These are phyloP conservation scores for Napeogenes inachia DNA, from an alignment of 2,888 invertebrate species.

Conservation along the genomic window DNA sequence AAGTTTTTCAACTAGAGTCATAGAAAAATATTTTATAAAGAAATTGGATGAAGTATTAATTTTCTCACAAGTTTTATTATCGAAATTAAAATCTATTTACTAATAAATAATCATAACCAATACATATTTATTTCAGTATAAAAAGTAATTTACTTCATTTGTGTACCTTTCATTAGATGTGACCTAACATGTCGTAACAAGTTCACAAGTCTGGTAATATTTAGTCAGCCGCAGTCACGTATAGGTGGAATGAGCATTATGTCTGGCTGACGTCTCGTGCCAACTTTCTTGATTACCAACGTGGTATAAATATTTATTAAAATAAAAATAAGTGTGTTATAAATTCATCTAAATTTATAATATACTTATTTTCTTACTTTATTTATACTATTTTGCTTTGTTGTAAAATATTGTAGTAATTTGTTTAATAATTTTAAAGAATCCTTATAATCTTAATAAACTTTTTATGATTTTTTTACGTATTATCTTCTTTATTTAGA, in stretches of 20 bases:
- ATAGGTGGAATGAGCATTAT: conserved; percentile 62
- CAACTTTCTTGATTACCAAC: conserved; percentile 71
- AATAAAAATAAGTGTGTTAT: conserved; percentile 31
- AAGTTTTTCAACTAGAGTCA: not conserved
- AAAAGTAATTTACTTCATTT: not conserved
- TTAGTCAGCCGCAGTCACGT: conserved; percentile 42
- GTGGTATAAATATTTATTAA: conserved; percentile 55
- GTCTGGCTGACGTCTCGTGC: conserved; percentile 55
- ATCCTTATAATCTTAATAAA: too few species aligned
- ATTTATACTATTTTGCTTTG: too few species aligned
- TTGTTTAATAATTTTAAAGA: too few species aligned
- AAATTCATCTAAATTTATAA: conserved; percentile 7
- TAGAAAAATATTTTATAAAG: not conserved
- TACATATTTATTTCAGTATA: too few species aligned
- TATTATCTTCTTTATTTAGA: too few species aligned
- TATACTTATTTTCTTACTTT: not conserved
- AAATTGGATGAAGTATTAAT: not conserved
- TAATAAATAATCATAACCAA: too few species aligned
- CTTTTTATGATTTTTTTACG: too few species aligned
- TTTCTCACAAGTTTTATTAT: too few species aligned
- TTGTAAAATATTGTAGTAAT: too few species aligned
- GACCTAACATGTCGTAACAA: not conserved
- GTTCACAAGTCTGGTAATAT: conserved; percentile 18
- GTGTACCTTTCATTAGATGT: not conserved
- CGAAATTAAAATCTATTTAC: too few species aligned